Percentiles rank a stretch among this genome's conserved stretches.
phyloP scores from a whole-genome alignment of 2,797 vertebrate genomes.

The Sus cebifrons region DNA sequence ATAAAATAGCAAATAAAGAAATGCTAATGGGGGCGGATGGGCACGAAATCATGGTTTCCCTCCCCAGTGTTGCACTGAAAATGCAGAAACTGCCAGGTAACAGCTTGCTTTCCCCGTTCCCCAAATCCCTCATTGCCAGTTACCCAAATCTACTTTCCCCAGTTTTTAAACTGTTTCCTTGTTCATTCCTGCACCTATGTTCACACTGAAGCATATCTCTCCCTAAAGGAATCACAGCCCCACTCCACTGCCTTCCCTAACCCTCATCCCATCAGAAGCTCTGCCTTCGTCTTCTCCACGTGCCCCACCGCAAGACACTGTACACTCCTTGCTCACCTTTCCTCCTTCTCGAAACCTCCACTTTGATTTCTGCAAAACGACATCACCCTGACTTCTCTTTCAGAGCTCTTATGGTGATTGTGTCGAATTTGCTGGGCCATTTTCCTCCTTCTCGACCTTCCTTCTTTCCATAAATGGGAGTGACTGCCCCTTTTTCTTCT shows the following conservation, averaged over 20 bases:
- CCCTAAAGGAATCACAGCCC: background rate
- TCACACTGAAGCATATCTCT: background rate
- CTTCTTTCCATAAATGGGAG: background rate
- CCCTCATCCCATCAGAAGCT: background rate
- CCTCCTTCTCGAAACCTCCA: background rate
- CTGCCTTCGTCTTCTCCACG: fast-evolving
- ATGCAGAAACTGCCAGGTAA: background rate
- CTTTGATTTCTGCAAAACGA: background rate
- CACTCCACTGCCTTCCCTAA: too few relatives aligned
- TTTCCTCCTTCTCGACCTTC: background rate
- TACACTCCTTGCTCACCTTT: background rate
- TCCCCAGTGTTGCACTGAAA: background rate
- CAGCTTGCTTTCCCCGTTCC: background rate
- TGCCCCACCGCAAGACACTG: fast-evolving
- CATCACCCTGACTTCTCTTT: background rate
- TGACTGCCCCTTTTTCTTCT: background rate
- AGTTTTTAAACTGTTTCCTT: background rate
- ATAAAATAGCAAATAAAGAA: background rate
- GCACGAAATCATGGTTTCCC: background rate
- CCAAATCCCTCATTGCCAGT: background rate
- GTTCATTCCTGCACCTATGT: background rate
- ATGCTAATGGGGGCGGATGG: background rate
- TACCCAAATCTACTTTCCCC: background rate
- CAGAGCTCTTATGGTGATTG: fast-evolving
- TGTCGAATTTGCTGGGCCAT: background rate